Evolutionary conservation across 2,797 vertebrate genomes (phyloP), one percentile per base, ranked within the genome.

Genomic region (Chromobotia macracanthus): DNA sequence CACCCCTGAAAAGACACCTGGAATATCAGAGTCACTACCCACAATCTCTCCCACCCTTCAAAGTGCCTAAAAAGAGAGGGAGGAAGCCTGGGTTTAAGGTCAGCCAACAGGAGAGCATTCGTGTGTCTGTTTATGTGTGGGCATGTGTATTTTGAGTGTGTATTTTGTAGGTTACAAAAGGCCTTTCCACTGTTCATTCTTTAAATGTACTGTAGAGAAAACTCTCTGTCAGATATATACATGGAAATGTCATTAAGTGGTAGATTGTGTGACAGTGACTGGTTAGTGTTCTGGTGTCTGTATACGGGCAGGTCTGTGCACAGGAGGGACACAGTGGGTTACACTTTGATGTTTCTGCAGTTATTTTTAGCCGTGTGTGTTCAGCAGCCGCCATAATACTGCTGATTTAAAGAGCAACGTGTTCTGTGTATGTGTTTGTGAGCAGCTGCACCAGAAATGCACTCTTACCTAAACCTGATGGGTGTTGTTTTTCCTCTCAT

Each of bases 11-110:
- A 0, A 93, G 92, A 72, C 92, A 93, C 35, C 77, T 95, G 89
- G 86, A 95, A 5, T 94, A 94, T 80, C 96, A 95, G 87, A 94
- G 91, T 87, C 94, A 94, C 86, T 97, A 95, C 75, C 88, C 91
- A 0, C 90, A 93, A 16, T 87, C 95, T 75, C 85, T 96, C 64
- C 94, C 93, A 0, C 90, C 94, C 16, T 72, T 95, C 84, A 98
- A 96, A 92, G 93, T 96, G 82, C 96, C 96, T 16, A 99, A 98
- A 92, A 98, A 96, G 89, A 96, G 97, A 91, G 97, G 97, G 71
- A 94, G 96, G 81, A 98, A 98, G 84, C 97, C 96, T 0, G 96
- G 96, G 46, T 94, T 95, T 87, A 98, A 99, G 96, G 97, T 98
- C 92, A 18, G 86, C 23, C 38, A 64, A 48, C 50, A 67, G 31